phyloP scores from a whole-genome alignment of 2,888 invertebrate species.

The Ypsolopha sequella region DNA sequence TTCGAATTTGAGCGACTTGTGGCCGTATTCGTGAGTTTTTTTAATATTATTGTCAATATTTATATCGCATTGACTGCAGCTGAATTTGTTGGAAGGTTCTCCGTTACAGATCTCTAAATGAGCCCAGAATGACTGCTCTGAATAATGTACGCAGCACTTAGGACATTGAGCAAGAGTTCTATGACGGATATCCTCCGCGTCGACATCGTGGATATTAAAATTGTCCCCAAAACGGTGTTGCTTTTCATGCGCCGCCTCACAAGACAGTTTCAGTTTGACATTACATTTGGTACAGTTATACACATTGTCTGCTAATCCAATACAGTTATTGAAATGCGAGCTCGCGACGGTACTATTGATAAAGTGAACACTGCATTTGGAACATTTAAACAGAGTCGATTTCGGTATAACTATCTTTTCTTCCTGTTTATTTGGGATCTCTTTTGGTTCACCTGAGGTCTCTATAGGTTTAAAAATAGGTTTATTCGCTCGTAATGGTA shows the following conservation, averaged over 20 bases:
- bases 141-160: constrained; percentile 6
- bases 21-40: constrained; percentile 4
- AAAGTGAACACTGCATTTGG: constrained; percentile 22
- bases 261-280: constrained; percentile 11
- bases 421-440: neutral
- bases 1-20: constrained; percentile 4
- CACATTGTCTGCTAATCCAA: neutral
- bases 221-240: constrained; percentile 4
- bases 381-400: constrained; percentile 23
- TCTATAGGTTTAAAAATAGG: no score
- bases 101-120: constrained; percentile 3
- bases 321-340: constrained; percentile 13
- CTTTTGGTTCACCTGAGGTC: neutral
- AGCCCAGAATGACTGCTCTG: constrained; percentile 6
- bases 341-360: constrained; percentile 13
- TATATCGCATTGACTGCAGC: constrained; percentile 6
- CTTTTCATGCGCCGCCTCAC: neutral
- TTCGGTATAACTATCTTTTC: constrained; percentile 15
- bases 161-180: constrained; percentile 8
- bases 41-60: constrained; percentile 1
- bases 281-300: neutral
- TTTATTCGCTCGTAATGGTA: no score
- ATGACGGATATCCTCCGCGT: constrained; percentile 4
- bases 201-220: constrained; percentile 7
- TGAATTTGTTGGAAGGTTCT: neutral